Base-by-base conservation (phyloP, 2,888 invertebrate species). In the Panopea generosa region DNA sequence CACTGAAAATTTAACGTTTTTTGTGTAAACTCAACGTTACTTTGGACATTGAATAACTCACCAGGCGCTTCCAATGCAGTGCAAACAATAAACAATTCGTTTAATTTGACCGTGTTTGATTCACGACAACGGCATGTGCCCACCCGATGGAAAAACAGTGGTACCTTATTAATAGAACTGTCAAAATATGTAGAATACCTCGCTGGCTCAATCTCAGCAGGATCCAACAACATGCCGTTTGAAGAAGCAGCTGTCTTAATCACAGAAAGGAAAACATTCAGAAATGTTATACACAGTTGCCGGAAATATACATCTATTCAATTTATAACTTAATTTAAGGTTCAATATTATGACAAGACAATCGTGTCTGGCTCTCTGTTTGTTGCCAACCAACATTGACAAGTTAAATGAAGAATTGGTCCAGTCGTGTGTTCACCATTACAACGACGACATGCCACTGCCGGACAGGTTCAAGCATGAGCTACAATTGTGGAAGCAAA, bases 121-220 rank as follows among this genome's bases (percentile, higher is more conserved):
- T 73, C 73, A 9, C 67, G 59, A 74, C 24, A 67, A 38, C 24
- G 63, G 68, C n/a, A 43, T 68, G 57, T 68, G 57, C 33, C 27
- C 29, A 47, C 63, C 68, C 6, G 50, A 62, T 52, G 68, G 74
- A 50, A 74, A 63, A 68, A 61, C 66, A 47, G 52, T 52, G 26
- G 52, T 52, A 22, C 20, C 22, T 52, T n/a, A 24, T 52, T 52
- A 52, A 9, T 4, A 14, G 20, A 52, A 14, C 26, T 52, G 52
- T 52, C 52, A 11, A 52, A 22, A 16, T 52, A 52, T 52, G 24
- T 52, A 52, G 26, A 52, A 52, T 11, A 52, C 52, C 9, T 52
- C 22, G 52, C 52, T 16, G 16, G 52, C n/a, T 49, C 49, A 18
- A n/a, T 49, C 49, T 49, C 49, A 14, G 18, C 49, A 14, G 49